These are phyloP conservation scores for Drosophila oshimai DNA, from an alignment of 1,140 invertebrate genomes.

Conservation along the genomic window DNA sequence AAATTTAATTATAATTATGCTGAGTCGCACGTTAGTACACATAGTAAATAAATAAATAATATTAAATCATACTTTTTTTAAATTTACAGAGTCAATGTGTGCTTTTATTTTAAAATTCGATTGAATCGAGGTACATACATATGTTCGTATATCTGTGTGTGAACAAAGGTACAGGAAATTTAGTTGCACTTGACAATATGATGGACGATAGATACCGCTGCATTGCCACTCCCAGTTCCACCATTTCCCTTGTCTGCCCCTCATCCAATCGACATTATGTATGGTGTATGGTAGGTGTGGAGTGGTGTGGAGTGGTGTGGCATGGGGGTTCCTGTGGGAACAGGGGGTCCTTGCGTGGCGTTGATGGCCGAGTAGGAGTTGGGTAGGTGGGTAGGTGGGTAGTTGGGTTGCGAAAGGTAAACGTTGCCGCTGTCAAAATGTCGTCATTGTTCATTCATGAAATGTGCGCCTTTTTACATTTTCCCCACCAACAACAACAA, in stretches of 20 bases:
- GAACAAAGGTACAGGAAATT: constrained; percentile 53
- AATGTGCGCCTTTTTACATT: constrained; percentile 72
- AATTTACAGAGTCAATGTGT: too few relatives aligned
- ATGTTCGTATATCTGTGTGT: constrained; percentile 3
- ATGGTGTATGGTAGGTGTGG: background rate
- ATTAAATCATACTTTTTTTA: background rate
- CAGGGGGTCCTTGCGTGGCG: background rate
- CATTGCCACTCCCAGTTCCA: constrained; percentile 11
- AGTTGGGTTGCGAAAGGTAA: constrained; percentile 12
- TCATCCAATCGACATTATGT: background rate
- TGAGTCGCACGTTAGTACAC: too few relatives aligned
- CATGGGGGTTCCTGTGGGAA: background rate
- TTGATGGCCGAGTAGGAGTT: background rate
- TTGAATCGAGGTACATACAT: background rate
- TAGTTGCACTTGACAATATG: constrained; percentile 67
- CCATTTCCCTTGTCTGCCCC: background rate
- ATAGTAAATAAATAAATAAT: too few relatives aligned
- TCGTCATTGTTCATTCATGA: constrained; percentile 81
- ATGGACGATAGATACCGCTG: constrained; percentile 67
- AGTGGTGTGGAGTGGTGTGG: background rate
- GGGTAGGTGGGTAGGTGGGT: too few relatives aligned
- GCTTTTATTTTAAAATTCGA: background rate
- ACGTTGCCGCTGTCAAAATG: constrained; percentile 73
- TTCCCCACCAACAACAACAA: constrained; percentile 29
- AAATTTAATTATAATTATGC: background rate